Base-by-base conservation (phyloP, 2,797 vertebrate species). In the Sebastes ruberrimus region DNA sequence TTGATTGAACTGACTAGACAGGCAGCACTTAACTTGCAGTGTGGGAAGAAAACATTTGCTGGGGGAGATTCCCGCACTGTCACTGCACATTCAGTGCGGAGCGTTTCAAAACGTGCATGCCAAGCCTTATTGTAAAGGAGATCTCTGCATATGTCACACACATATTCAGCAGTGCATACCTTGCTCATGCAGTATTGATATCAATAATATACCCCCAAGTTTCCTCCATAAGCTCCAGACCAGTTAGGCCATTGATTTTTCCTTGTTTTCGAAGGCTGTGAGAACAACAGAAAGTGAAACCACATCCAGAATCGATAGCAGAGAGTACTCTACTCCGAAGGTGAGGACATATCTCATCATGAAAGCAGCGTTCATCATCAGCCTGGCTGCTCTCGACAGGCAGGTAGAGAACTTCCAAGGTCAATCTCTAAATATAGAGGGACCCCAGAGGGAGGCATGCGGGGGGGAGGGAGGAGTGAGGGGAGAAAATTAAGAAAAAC, bases 261-360 rank as follows among this genome's bases (percentile, higher is more conserved):
- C 76, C 82, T 79, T 80, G 74, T 89, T 89, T 90, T 81, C 55
- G 18, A 68, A 74, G 69, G 63, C 74, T 42, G 74, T 70, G 68
- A 90, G 77, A 88, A 86, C 73, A 86, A 87, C 74, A 87, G 70
- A 90, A 86, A 84, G 83, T 85, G 86, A 93, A 92, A 90, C 83
- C 75, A 73, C 82, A 86, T 81, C 79, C 76, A 81, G 59, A 93
- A 95, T 94, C 93, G 82, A 94, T 94, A 86, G 25, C 13, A 14
- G 84, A 14, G 84, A 88, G 83, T 86, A 87, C 88, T 89, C 80
- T 76, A 80, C 60, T 82, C 73, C 11, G 65, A 78, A 87, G 75
- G 80, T 82, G 86, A 88, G 82, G 77, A 81, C 84, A 82, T 80
- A 74, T 73, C 78, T 88, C 66, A 80, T 71, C 35, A 59, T 28